phyloP scores from a whole-genome alignment of 1,140 invertebrate genomes.

The Aphaenogaster ashmeadi region DNA sequence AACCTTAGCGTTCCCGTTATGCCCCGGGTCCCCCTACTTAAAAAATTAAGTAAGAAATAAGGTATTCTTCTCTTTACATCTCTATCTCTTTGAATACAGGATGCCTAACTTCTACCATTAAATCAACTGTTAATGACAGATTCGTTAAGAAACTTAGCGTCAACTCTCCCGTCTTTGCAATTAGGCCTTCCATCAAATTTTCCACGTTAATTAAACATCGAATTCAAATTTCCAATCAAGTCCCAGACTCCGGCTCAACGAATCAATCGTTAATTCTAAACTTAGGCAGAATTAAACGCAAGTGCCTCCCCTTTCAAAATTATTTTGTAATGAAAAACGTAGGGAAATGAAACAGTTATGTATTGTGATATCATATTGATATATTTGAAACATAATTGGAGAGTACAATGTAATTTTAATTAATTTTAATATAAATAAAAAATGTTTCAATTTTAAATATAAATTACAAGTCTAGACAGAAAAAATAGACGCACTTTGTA shows the following conservation, averaged over 20 bases:
- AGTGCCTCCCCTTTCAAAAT: slow-evolving; percentile 1
- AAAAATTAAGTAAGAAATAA: not conserved
- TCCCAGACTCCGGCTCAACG: not conserved
- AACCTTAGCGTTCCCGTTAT: no score
- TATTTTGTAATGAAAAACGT: not conserved
- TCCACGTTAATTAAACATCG: slow-evolving; percentile 38
- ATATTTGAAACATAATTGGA: not conserved
- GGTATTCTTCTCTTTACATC: not conserved
- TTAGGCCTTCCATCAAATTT: slow-evolving; percentile 41
- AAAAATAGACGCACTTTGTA: not conserved
- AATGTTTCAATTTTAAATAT: not conserved
- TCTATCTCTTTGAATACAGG: not conserved
- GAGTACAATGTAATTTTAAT: not conserved
- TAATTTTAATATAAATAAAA: not conserved
- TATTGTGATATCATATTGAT: not conserved
- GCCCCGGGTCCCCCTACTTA: no score
- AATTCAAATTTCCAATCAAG: slow-evolving; percentile 47
- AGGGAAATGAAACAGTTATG: not conserved
- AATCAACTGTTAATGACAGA: slow-evolving; percentile 45
- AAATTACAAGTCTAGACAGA: not conserved
- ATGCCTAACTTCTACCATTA: slow-evolving; percentile 6
- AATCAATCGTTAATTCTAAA: slow-evolving; percentile 21
- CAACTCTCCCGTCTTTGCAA: slow-evolving; percentile 28
- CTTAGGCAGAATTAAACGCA: not conserved
- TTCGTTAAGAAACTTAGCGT: slow-evolving; percentile 29